phyloP scores from a whole-genome alignment of 1,140 invertebrate species.

The Acyrthosiphon pisum region DNA sequence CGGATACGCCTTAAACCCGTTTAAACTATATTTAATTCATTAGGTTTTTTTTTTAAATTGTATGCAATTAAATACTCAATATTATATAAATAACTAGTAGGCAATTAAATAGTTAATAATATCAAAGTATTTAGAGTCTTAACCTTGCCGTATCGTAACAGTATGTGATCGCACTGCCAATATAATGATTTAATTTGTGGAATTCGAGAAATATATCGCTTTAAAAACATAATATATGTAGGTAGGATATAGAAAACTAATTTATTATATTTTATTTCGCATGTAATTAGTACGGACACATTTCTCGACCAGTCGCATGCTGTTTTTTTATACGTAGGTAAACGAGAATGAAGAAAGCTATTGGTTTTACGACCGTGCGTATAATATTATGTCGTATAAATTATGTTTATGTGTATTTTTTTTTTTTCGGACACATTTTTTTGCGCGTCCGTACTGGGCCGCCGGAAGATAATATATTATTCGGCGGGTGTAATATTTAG shows the following conservation, averaged over 20 bases:
- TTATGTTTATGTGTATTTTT: background rate
- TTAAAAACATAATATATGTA: background rate
- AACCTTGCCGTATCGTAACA: background rate
- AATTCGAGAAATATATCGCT: background rate
- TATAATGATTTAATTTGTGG: background rate
- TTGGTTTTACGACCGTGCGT: background rate
- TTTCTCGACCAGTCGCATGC: background rate
- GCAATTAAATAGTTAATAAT: background rate
- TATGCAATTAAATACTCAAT: background rate
- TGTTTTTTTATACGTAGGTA: background rate
- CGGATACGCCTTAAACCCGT: background rate
- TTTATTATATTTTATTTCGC: background rate
- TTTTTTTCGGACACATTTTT: background rate
- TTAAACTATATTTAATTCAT: background rate
- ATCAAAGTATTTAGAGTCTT: background rate
- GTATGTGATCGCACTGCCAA: background rate
- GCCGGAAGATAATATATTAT: background rate
- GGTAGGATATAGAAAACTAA: background rate
- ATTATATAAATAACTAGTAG: background rate
- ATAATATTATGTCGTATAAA: slow-evolving; percentile 4
- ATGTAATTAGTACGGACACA: background rate
- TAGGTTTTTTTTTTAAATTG: background rate
- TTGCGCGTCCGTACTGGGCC: background rate
- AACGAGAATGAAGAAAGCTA: background rate
- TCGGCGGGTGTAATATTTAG: background rate